A percentile compares a stretch with the other conserved stretches of the same genome.
Conservation (phyloP, 1,140 invertebrate genomes). For the Solen grandis region DNA sequence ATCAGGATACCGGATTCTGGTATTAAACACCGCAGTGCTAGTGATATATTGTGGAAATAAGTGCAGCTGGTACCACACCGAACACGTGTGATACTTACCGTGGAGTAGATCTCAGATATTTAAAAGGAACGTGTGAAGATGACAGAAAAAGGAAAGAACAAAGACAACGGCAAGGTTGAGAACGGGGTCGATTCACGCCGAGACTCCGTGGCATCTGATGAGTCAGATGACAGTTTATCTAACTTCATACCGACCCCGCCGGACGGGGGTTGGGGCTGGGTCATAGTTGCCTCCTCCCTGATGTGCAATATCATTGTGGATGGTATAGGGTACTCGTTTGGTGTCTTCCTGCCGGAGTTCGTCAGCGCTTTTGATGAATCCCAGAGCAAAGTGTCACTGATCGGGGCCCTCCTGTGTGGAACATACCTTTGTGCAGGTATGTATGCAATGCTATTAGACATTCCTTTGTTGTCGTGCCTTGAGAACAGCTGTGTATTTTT, state of each 20-base stretch:
- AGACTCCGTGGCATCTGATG: conserved; percentile 57
- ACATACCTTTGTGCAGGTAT: conserved; percentile 78
- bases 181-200: conserved; percentile 16
- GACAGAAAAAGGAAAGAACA: conserved; percentile 5
- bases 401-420: conserved; percentile 84
- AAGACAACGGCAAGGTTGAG: conserved; percentile 22
- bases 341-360: conserved; percentile 93
- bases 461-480: too few species aligned
- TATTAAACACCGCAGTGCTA: too few species aligned
- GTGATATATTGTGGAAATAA: too few species aligned
- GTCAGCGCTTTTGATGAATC: conserved; percentile 90
- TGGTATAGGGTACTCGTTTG: conserved; percentile 96
- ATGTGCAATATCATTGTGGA: conserved; percentile 96
- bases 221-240: conserved; percentile 45
- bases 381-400: conserved; percentile 94
- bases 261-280: conserved; percentile 91
- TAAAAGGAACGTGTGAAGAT: too few species aligned
- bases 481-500: too few species aligned
- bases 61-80: too few species aligned
- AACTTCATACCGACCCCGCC: conserved; percentile 83
- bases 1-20: too few species aligned
- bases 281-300: conserved; percentile 90
- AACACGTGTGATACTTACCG: too few species aligned
- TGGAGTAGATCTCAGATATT: too few species aligned
- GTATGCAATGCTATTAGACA: neutral